These are phyloP conservation scores for Antechinus flavipes DNA, from an alignment of 2,113 vertebrate genomes.

Conservation along the genomic window DNA sequence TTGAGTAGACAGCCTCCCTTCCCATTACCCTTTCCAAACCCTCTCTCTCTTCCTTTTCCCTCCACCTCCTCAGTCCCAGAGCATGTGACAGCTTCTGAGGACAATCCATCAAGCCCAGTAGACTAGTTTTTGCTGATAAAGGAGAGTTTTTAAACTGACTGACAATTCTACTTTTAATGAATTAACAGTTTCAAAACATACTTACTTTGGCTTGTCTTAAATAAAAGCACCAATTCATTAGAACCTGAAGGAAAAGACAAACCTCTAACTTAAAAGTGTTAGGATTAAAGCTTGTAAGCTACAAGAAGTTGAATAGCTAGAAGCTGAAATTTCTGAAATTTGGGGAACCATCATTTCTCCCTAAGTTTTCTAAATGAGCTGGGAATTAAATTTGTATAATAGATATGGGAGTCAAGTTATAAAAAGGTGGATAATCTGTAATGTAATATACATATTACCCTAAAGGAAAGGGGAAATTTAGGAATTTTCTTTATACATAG, in stretches of 20 bases:
- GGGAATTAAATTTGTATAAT: background rate
- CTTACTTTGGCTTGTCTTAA: conserved; percentile 62
- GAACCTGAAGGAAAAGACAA: conserved; percentile 27
- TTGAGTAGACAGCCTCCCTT: background rate
- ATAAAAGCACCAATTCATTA: conserved; percentile 79
- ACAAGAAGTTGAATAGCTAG: conserved; percentile 64
- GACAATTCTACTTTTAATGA: background rate
- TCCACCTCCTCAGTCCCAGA: background rate
- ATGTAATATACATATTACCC: background rate
- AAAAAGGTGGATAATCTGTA: background rate
- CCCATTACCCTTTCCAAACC: background rate
- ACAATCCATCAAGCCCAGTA: conserved; percentile 27
- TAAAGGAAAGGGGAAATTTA: conserved; percentile 42
- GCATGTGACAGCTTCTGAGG: background rate
- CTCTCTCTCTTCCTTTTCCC: background rate
- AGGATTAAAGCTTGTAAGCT: conserved; percentile 4
- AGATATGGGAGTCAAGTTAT: background rate
- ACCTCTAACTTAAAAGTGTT: background rate
- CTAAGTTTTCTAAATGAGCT: background rate
- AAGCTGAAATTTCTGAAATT: conserved; percentile 55
- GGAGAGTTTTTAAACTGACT: conserved; percentile 51
- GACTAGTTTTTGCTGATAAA: conserved; percentile 59
- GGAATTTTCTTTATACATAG: conserved; percentile 11
- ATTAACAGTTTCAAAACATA: conserved; percentile 73
- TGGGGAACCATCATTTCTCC: background rate